Conservation (phyloP, 2,797 vertebrate species). For the Merluccius polli region DNA sequence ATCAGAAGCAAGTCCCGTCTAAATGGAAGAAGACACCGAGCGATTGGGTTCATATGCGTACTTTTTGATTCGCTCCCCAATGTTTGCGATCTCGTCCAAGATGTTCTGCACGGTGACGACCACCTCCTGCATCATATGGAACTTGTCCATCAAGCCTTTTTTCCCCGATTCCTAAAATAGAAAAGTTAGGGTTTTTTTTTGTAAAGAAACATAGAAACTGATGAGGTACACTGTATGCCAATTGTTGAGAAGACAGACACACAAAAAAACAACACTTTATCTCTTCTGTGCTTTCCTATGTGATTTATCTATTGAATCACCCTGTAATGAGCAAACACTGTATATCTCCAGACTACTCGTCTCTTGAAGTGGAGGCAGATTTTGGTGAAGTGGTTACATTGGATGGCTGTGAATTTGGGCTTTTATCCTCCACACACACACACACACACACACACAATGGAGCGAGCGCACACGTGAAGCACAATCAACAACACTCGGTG, state of each 20-base stretch:
- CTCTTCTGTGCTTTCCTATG: conserved; percentile 65
- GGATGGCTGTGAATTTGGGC: conserved; percentile 65
- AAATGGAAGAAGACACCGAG: neutral
- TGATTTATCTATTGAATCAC: conserved; percentile 75
- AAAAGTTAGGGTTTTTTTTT: neutral
- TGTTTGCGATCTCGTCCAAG: conserved; percentile 86
- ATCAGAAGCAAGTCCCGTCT: too few relatives aligned
- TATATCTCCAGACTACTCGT: conserved; percentile 61
- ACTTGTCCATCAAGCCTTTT: conserved; percentile 92
- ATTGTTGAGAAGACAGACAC: conserved; percentile 59
- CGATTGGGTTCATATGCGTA: conserved; percentile 61
- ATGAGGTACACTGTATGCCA: conserved; percentile 62
- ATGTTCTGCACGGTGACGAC: conserved; percentile 86
- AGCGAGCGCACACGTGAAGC: conserved; percentile 63
- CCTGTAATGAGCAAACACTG: conserved; percentile 72
- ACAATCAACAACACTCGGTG: conserved; percentile 71
- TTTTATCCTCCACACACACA: conserved; percentile 56
- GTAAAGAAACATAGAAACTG: conserved; percentile 48
- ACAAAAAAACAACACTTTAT: conserved; percentile 56
- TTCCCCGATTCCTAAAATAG: conserved; percentile 84
- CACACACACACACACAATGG: conserved; percentile 56
- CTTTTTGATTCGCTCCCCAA: conserved; percentile 96
- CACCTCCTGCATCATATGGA: conserved; percentile 96
- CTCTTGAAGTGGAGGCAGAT: conserved; percentile 69
- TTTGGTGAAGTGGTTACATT: conserved; percentile 51